A percentile compares a stretch with the other conserved stretches of the same genome.
Evolutionary conservation across 2,113 vertebrate species (phyloP).

Genomic region (Aegotheles bennettii): DNA sequence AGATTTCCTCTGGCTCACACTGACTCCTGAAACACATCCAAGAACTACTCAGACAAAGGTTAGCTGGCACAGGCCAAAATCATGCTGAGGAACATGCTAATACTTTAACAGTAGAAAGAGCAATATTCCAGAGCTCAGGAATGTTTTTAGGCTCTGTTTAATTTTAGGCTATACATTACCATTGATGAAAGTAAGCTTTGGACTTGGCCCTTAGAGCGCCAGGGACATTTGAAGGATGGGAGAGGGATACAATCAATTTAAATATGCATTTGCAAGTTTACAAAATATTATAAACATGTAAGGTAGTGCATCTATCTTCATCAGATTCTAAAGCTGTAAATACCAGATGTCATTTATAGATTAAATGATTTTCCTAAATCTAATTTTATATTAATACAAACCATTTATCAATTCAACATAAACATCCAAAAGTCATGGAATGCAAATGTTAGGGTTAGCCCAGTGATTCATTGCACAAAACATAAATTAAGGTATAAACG

Average conservation of each 20-base stretch:
- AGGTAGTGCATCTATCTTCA: slow-evolving; percentile 48
- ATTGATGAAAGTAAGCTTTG: slow-evolving; percentile 7
- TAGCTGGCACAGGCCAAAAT: background rate
- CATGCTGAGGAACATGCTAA: background rate
- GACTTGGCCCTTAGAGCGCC: background rate
- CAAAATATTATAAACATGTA: slow-evolving; percentile 54
- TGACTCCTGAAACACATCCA: background rate
- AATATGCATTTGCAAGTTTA: slow-evolving; percentile 59
- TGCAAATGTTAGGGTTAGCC: slow-evolving; percentile 44
- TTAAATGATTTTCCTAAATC: slow-evolving; percentile 55
- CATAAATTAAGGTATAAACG: slow-evolving; percentile 29
- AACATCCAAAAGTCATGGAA: slow-evolving; percentile 34
- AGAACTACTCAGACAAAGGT: background rate
- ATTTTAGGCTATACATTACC: background rate
- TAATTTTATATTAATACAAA: slow-evolving; percentile 56
- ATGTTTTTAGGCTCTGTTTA: background rate
- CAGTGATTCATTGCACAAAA: slow-evolving; percentile 35
- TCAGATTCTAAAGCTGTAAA: slow-evolving; percentile 53
- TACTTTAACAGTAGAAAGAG: background rate
- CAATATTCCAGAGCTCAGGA: background rate
- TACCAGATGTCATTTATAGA: slow-evolving; percentile 51
- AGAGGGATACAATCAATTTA: slow-evolving; percentile 46
- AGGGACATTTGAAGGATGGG: slow-evolving; percentile 35
- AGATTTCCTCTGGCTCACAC: background rate
- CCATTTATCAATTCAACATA: slow-evolving; percentile 48